Conservation (phyloP, 2,888 invertebrate species). For the Pollenia labialis region DNA sequence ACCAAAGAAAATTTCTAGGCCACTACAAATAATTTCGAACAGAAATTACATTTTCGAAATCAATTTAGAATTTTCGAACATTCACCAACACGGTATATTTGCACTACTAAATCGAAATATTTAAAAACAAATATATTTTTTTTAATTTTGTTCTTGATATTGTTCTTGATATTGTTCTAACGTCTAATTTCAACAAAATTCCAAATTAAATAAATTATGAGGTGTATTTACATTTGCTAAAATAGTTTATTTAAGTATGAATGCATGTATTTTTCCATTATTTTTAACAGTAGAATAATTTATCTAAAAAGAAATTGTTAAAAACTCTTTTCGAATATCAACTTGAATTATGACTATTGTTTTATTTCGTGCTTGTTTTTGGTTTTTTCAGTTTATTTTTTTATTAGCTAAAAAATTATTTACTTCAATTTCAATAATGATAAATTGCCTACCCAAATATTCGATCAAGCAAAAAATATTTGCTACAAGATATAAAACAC, state of each 20-base stretch:
- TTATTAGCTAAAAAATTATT: slow-evolving; percentile 21
- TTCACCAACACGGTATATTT: no score
- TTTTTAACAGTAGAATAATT: slow-evolving; percentile 36
- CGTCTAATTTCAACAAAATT: no score
- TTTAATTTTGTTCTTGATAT: no score
- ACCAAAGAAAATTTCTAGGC: no score
- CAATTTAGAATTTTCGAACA: no score
- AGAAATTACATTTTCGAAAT: no score
- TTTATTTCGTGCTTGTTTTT: slow-evolving; percentile 15
- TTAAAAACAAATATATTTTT: no score
- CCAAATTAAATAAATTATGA: no score
- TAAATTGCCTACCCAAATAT: slow-evolving; percentile 44
- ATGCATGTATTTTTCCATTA: not conserved
- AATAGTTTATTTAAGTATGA: not conserved
- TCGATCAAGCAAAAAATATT: not conserved
- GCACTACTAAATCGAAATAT: no score
- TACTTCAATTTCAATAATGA: slow-evolving; percentile 58
- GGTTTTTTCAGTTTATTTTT: not conserved
- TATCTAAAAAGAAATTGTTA: slow-evolving; percentile 42
- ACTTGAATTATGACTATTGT: slow-evolving; percentile 37
- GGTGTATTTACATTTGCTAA: not conserved
- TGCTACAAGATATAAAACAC: slow-evolving; percentile 40
- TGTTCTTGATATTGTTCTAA: no score
- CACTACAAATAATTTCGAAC: no score
- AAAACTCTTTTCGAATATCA: not conserved